phyloP scores from a whole-genome alignment of 2,797 vertebrate genomes.

The Spinus olivaceus region DNA sequence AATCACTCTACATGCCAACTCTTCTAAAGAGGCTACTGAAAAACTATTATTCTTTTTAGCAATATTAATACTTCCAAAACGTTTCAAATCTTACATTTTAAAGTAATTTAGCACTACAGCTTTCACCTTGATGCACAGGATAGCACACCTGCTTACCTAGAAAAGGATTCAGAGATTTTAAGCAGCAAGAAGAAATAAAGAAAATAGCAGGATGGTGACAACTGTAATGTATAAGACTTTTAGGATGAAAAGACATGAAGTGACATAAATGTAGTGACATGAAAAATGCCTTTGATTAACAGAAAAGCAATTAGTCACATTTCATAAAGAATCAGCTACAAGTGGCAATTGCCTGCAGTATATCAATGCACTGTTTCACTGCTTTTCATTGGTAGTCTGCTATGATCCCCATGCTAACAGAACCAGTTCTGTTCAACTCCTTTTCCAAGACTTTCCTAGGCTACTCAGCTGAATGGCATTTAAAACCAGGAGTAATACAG shows the following conservation, averaged over 20 bases:
- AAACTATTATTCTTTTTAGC: background rate
- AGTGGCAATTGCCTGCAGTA: background rate
- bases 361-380: background rate
- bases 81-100: background rate
- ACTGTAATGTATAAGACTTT: background rate
- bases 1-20: background rate
- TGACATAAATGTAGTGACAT: background rate
- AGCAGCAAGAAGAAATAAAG: background rate
- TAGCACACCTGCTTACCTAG: background rate
- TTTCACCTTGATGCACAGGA: background rate
- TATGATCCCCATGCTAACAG: background rate
- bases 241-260: background rate
- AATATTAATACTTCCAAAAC: background rate
- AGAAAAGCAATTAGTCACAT: background rate
- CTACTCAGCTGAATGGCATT: background rate
- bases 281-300: background rate
- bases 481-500: background rate
- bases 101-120: background rate
- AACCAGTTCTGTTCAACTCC: background rate
- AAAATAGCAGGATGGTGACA: background rate
- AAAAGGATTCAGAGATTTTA: background rate
- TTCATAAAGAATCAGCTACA: background rate
- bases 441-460: background rate
- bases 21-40: background rate
- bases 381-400: background rate